These are phyloP conservation scores for Zaprionus gabonicus DNA, from an alignment of 1,140 invertebrate genomes.

Conservation along the genomic window DNA sequence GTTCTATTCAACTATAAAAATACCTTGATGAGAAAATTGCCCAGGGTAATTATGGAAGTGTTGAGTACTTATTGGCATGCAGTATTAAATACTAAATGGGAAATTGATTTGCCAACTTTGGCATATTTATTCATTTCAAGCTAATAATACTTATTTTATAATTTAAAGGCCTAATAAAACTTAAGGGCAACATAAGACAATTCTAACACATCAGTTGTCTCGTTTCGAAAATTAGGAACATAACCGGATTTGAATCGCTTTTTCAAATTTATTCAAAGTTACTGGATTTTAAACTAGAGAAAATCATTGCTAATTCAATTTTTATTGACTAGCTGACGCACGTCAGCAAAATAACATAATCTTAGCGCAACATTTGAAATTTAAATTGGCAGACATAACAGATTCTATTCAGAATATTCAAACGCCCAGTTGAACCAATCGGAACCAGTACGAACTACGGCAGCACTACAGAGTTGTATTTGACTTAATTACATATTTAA, in stretches of 20 bases:
- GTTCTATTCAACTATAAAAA: not conserved
- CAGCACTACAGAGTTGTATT: conserved; percentile 15
- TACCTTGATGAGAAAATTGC: not conserved
- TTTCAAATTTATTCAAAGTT: conserved; percentile 12
- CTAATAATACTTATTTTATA: not conserved
- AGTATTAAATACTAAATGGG: not conserved
- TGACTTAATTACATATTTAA: conserved; percentile 75
- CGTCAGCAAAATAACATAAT: conserved; percentile 4
- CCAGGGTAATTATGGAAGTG: not conserved
- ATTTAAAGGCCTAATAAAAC: not conserved
- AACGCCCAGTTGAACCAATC: conserved; percentile 8
- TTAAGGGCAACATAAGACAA: conserved; percentile 7
- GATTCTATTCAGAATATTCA: conserved; percentile 9
- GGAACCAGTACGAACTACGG: conserved; percentile 9
- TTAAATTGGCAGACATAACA: conserved; percentile 9
- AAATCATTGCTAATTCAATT: conserved; percentile 15
- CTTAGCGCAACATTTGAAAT: conserved; percentile 2
- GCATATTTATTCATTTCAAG: too few species aligned
- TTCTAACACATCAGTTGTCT: conserved; percentile 12
- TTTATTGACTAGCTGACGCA: conserved; percentile 16
- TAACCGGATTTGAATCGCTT: conserved; percentile 4
- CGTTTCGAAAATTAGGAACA: not conserved
- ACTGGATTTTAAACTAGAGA: conserved; percentile 10
- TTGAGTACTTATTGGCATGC: not conserved
- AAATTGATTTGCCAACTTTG: too few species aligned